A percentile compares a stretch with the other conserved stretches of the same genome.
Conservation (phyloP, 2,888 invertebrate species). For the Vandiemenella viatica region DNA sequence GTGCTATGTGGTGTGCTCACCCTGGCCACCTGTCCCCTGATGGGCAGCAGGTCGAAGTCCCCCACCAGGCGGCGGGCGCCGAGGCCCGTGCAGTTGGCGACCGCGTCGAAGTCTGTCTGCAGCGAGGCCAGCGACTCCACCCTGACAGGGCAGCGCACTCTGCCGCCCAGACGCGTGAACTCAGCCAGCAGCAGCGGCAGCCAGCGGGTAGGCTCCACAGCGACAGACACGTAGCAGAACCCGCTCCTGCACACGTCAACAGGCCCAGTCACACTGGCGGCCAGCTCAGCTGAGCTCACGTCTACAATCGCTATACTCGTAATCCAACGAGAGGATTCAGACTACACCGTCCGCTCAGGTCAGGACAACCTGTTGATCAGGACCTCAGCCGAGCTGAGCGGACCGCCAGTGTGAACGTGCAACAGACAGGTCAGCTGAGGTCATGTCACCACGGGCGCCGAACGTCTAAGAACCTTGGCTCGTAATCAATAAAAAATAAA, state of each 20-base stretch:
- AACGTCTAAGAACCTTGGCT: too few relatives aligned
- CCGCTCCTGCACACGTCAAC: constrained; percentile 36
- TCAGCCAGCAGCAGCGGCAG: constrained; percentile 48
- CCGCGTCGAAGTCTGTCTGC: constrained; percentile 39
- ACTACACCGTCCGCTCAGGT: too few relatives aligned
- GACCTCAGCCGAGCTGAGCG: too few relatives aligned
- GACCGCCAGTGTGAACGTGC: too few relatives aligned
- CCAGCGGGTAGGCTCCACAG: constrained; percentile 47
- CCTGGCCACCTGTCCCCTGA: constrained; percentile 59
- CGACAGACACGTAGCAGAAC: constrained; percentile 47
- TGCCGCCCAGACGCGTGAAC: constrained; percentile 45
- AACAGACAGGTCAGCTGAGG: too few relatives aligned
- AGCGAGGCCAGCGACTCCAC: constrained; percentile 38
- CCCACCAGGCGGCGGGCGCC: constrained; percentile 44
- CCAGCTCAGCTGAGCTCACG: neutral
- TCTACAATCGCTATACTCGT: too few relatives aligned
- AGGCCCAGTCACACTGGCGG: neutral
- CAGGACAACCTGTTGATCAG: too few relatives aligned
- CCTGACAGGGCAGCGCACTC: constrained; percentile 28
- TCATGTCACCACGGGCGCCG: too few relatives aligned
- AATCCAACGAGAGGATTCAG: too few relatives aligned
- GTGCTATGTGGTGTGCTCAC: too few relatives aligned
- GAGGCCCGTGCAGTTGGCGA: constrained; percentile 69
- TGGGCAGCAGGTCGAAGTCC: constrained; percentile 45
- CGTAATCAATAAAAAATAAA: too few relatives aligned